Evolutionary conservation across 2,888 invertebrate species (phyloP).

Genomic region (Drosophila differens): DNA sequence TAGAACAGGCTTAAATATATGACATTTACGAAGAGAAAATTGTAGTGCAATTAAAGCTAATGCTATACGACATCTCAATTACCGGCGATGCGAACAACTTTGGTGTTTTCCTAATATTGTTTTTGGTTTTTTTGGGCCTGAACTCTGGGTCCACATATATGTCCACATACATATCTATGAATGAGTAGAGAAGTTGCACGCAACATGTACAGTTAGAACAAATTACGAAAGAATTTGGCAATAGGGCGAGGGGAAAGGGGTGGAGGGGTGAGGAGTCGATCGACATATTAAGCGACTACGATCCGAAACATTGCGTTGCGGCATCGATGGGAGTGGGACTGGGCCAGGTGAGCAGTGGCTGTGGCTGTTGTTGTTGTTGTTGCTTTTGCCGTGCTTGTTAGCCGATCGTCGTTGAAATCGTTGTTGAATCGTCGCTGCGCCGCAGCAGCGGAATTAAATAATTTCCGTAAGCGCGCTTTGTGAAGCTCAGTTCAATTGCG

Average conservation of each 20-base stretch:
- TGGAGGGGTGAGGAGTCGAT: neutral
- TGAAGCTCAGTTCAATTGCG: slow-evolving; percentile 82
- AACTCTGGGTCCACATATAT: slow-evolving; percentile 19
- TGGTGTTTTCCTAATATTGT: neutral
- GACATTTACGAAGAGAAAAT: slow-evolving; percentile 44
- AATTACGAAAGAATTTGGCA: slow-evolving; percentile 42
- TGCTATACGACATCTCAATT: slow-evolving; percentile 34
- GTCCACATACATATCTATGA: neutral
- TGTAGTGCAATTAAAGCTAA: slow-evolving; percentile 38
- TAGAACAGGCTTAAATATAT: slow-evolving; percentile 15
- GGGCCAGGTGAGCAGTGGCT: slow-evolving; percentile 23
- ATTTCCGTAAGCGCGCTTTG: slow-evolving; percentile 73
- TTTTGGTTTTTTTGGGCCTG: slow-evolving; percentile 17
- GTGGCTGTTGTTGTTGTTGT: neutral
- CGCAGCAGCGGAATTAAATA: slow-evolving; percentile 68
- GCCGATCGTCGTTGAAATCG: slow-evolving; percentile 39
- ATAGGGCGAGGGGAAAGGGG: neutral
- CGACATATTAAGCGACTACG: neutral
- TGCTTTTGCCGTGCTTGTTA: slow-evolving; percentile 11
- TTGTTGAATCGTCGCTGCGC: slow-evolving; percentile 28
- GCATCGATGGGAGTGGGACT: slow-evolving; percentile 1
- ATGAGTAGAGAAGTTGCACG: slow-evolving; percentile 27
- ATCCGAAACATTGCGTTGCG: slow-evolving; percentile 14
- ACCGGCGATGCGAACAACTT: slow-evolving; percentile 7
- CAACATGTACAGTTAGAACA: slow-evolving; percentile 48